Evolutionary conservation across 1,140 invertebrate species (phyloP).

Genomic region (Drosophila kikkawai): DNA sequence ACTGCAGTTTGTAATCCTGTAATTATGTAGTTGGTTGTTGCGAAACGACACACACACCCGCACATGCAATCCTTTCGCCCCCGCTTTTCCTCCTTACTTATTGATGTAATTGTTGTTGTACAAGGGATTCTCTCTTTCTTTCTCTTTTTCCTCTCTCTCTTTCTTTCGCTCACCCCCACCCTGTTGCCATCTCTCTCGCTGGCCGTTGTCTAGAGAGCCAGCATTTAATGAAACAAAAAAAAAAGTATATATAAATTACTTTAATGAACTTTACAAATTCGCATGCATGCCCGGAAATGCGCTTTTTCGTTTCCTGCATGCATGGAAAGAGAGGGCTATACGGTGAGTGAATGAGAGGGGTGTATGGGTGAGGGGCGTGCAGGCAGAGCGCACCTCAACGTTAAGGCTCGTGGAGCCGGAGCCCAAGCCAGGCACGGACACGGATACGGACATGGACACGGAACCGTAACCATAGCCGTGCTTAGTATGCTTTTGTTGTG

Average conservation of each 20-base stretch:
- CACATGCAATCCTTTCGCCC: slow-evolving; percentile 13
- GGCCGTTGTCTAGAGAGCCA: slow-evolving; percentile 57
- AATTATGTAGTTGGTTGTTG: slow-evolving; percentile 75
- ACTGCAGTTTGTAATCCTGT: slow-evolving; percentile 79
- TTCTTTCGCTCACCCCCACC: slow-evolving; percentile 1
- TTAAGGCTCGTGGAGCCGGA: slow-evolving; percentile 43
- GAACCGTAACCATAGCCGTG: slow-evolving; percentile 62
- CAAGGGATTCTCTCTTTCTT: neutral
- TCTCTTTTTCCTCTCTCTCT: neutral
- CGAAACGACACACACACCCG: slow-evolving; percentile 47
- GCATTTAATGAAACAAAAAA: slow-evolving; percentile 72
- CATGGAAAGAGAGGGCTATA: slow-evolving; percentile 4
- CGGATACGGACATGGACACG: slow-evolving; percentile 43
- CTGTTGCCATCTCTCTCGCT: slow-evolving; percentile 19
- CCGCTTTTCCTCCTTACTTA: slow-evolving; percentile 51
- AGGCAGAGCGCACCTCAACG: slow-evolving; percentile 55
- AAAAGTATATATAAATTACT: slow-evolving; percentile 80
- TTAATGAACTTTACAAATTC: slow-evolving; percentile 84
- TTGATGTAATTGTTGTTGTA: slow-evolving; percentile 79
- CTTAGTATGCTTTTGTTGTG: slow-evolving; percentile 80
- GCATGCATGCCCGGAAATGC: slow-evolving; percentile 78
- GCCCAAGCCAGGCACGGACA: slow-evolving; percentile 31
- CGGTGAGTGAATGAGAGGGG: neutral
- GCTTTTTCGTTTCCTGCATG: slow-evolving; percentile 75
- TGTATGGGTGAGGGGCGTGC: neutral